Evolutionary conservation across 2,113 vertebrate species (phyloP).

Genomic region (Psilopogon haemacephalus): DNA sequence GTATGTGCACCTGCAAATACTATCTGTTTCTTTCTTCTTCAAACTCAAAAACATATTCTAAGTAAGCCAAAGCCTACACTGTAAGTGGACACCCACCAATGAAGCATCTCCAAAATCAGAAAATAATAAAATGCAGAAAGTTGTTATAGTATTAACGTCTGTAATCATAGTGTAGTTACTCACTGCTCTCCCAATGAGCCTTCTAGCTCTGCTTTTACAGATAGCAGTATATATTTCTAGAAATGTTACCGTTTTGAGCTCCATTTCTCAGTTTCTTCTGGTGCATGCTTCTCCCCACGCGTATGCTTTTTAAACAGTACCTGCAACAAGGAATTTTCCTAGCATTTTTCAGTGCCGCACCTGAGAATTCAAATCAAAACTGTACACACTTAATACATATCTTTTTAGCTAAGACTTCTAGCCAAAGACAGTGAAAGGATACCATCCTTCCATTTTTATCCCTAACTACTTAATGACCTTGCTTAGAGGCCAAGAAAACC

Average conservation of each 20-base stretch:
- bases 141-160: accelerated
- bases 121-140: background rate
- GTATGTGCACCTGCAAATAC: background rate
- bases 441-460: background rate
- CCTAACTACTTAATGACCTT: background rate
- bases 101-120: background rate
- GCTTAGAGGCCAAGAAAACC: background rate
- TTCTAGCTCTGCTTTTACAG: background rate
- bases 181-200: background rate
- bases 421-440: background rate
- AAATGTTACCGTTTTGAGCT: background rate
- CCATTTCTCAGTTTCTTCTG: background rate
- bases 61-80: background rate
- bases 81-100: background rate
- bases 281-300: background rate
- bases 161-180: background rate
- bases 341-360: background rate
- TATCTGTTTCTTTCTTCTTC: background rate
- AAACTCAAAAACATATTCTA: background rate
- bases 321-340: background rate
- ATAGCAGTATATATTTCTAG: background rate
- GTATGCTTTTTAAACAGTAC: background rate
- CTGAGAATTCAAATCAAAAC: background rate
- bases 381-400: background rate
- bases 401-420: background rate